Evolutionary conservation across 53 echinoderm and acorn worm species (phyloP), one percentile per base, ranked within the genome.

Genomic region (Antedon mediterranea): DNA sequence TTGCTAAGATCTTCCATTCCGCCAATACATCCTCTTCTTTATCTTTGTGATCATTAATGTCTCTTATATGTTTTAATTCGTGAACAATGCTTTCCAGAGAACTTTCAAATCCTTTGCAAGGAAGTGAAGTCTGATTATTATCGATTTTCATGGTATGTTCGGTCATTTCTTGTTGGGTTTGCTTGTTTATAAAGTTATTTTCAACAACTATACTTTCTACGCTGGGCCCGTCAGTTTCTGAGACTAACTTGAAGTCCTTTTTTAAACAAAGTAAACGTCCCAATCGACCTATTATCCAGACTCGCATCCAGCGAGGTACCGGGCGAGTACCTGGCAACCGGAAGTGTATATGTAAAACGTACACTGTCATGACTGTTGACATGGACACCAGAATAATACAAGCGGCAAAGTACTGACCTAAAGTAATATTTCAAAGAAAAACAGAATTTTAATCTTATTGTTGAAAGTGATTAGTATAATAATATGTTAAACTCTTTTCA

Each of bases 381-480:
- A 87, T 27, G 15, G 94, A 86, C 9, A 89, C 89, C 29, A 94
- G 76, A 27, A 87, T 37, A 82, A 94, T 94, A 70, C 83, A 89
- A 20, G 78, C 80, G 31, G 83, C 80, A 82, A 88, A 90, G 77
- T 93, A 93, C 79, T 89, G 88, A 78, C 83, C 93, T 93, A 82
- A 4, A 73, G 74, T 31, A 14, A 28, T 34, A 43, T 6, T 4
- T 37, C 31, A 72, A 31, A 34, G 37, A 31, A 30, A n/a, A n/a
- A n/a, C n/a, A n/a, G n/a, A n/a, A n/a, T n/a, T n/a, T n/a, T n/a
- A n/a, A 57, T 33, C 3, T 43, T 43, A 4, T 14, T n/a, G n/a
- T n/a, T n/a, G n/a, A n/a, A n/a, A n/a, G n/a, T n/a, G n/a, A n/a
- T n/a, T n/a, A n/a, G n/a, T n/a, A n/a, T n/a, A n/a, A n/a, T n/a